These are phyloP conservation scores for Globicephala melas DNA, from an alignment of 2,113 vertebrate genomes.

Conservation along the genomic window DNA sequence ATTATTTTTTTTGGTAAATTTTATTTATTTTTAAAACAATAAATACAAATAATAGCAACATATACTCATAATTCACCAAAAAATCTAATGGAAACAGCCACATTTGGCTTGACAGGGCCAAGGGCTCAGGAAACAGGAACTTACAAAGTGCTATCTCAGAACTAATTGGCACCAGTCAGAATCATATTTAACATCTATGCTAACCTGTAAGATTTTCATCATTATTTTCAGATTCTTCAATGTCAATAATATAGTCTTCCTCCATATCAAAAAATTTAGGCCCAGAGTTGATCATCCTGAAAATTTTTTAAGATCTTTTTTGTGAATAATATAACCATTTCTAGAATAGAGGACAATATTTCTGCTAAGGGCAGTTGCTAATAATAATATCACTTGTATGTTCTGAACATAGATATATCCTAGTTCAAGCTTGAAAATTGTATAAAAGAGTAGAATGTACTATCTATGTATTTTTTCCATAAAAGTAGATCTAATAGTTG, in stretches of 20 bases:
- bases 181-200: not conserved
- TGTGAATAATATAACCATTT: slow-evolving; percentile 59
- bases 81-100: slow-evolving; percentile 28
- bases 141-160: slow-evolving; percentile 46
- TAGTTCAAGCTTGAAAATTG: slow-evolving; percentile 1
- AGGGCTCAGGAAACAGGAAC: not conserved
- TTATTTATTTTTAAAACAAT: not conserved
- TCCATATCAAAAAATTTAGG: slow-evolving; percentile 61
- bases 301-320: slow-evolving; percentile 57
- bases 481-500: not conserved
- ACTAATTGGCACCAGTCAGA: slow-evolving; percentile 49
- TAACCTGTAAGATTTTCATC: slow-evolving; percentile 44
- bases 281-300: slow-evolving; percentile 45
- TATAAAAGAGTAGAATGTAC: not conserved
- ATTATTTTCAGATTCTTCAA: slow-evolving; percentile 65
- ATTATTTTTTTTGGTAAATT: not conserved
- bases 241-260: not conserved
- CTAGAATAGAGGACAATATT: slow-evolving; percentile 51
- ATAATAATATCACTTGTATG: slow-evolving; percentile 61
- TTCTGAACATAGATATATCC: slow-evolving; percentile 52
- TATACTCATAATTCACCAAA: not conserved
- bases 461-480: not conserved
- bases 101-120: not conserved
- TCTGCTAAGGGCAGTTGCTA: slow-evolving; percentile 17
- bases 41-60: not conserved